Evolutionary conservation across 2,797 vertebrate species (phyloP).

Genomic region (Epinephelus malabaricus): DNA sequence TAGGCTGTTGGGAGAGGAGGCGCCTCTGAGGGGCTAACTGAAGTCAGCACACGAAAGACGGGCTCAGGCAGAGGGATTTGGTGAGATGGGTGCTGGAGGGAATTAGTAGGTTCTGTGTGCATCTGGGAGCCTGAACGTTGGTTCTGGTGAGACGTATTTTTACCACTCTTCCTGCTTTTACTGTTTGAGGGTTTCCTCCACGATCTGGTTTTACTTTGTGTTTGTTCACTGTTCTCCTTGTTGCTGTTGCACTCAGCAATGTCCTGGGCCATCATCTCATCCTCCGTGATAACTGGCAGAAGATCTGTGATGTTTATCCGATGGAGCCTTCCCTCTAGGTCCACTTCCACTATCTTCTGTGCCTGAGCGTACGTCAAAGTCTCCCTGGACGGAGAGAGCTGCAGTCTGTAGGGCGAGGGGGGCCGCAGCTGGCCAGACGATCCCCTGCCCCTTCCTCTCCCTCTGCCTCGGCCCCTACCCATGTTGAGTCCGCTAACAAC

Average conservation of each 20-base stretch:
- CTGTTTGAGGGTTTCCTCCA: slow-evolving; percentile 87
- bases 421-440: slow-evolving; percentile 87
- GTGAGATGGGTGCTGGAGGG: slow-evolving; percentile 74
- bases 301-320: slow-evolving; percentile 96
- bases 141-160: slow-evolving; percentile 87
- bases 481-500: slow-evolving; percentile 81
- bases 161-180: slow-evolving; percentile 91
- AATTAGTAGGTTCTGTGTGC: slow-evolving; percentile 83
- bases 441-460: slow-evolving; percentile 85
- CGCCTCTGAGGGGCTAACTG: slow-evolving; percentile 84
- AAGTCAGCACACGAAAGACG: slow-evolving; percentile 91
- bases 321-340: slow-evolving; percentile 96
- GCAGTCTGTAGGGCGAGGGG: slow-evolving; percentile 94
- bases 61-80: slow-evolving; percentile 91
- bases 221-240: slow-evolving; percentile 98
- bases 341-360: slow-evolving; percentile 97
- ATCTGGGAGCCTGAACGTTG: slow-evolving; percentile 77
- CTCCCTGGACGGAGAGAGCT: slow-evolving; percentile 93
- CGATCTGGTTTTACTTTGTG: slow-evolving; percentile 85
- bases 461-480: slow-evolving; percentile 86
- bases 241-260: slow-evolving; percentile 98
- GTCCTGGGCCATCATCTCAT: slow-evolving; percentile 97
- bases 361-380: slow-evolving; percentile 97
- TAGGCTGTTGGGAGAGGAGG: slow-evolving; percentile 90
- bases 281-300: slow-evolving; percentile 95